Conservation (phyloP, 2,888 invertebrate genomes). For the Helicoverpa assulta region DNA sequence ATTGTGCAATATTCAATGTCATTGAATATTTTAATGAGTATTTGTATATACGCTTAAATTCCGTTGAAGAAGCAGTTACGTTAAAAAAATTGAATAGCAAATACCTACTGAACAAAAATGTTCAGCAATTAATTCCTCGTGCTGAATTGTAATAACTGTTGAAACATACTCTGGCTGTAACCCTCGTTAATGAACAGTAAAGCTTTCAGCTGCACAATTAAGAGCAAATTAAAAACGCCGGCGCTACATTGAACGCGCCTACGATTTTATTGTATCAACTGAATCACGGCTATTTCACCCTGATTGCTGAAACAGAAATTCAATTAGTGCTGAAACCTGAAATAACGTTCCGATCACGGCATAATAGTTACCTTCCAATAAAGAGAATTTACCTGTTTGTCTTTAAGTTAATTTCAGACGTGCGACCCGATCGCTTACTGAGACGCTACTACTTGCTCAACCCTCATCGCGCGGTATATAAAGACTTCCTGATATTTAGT, state of each 20-base stretch:
- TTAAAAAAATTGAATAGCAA: background rate
- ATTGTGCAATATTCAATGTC: too few species aligned
- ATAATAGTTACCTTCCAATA: background rate
- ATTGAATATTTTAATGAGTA: background rate
- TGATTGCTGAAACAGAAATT: background rate
- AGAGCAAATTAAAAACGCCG: constrained; percentile 38
- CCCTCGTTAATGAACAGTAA: constrained; percentile 26
- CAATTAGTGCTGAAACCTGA: background rate
- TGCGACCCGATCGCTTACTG: background rate
- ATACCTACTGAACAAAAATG: background rate
- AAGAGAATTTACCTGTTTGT: background rate
- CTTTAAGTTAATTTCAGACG: background rate
- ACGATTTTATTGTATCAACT: background rate
- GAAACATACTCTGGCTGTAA: background rate
- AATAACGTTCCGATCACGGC: background rate
- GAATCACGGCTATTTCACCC: background rate
- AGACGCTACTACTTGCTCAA: constrained; percentile 28
- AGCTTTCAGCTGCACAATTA: constrained; percentile 46
- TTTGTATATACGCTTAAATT: too few species aligned
- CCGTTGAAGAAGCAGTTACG: background rate
- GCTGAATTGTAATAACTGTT: background rate
- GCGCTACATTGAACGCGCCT: background rate
- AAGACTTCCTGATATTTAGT: constrained; percentile 9
- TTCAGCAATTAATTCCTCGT: background rate
- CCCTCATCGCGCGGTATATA: constrained; percentile 45